These are phyloP conservation scores for Apamea sordens DNA, from an alignment of 2,888 invertebrate genomes.

Conservation along the genomic window DNA sequence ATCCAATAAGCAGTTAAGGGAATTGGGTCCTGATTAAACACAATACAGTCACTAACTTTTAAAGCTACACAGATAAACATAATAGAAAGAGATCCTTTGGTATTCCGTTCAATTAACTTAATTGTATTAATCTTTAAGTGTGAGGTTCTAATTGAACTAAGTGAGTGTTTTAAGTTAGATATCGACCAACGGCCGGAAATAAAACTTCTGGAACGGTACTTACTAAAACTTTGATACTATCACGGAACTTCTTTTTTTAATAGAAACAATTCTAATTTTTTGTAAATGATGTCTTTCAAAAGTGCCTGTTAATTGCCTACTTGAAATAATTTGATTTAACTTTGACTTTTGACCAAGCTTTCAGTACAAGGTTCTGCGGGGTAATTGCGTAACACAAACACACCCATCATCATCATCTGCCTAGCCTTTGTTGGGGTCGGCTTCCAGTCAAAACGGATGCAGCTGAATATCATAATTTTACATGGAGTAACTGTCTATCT, in stretches of 20 bases:
- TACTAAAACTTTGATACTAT: neutral
- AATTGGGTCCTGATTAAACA: constrained; percentile 40
- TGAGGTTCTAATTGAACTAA: constrained; percentile 34
- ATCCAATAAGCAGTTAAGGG: constrained; percentile 53
- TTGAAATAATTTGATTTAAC: neutral
- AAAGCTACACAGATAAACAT: constrained; percentile 36
- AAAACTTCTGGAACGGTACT: neutral
- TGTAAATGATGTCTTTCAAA: neutral
- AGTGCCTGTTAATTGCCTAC: neutral
- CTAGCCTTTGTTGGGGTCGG: too few species aligned
- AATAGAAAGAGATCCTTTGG: constrained; percentile 24
- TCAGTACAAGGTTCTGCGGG: neutral
- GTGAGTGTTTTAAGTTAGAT: neutral
- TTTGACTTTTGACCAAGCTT: neutral
- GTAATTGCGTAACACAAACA: too few species aligned
- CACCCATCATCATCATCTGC: too few species aligned
- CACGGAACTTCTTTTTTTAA: neutral
- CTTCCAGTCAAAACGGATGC: too few species aligned
- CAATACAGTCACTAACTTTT: constrained; percentile 19
- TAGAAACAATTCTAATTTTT: neutral
- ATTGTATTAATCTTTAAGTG: constrained; percentile 22
- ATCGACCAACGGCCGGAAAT: neutral
- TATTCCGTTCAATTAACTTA: constrained; percentile 38
- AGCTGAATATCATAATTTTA: too few species aligned
- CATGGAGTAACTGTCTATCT: too few species aligned